phyloP scores from a whole-genome alignment of 1,140 invertebrate genomes.

The Dreissena rostriformis region DNA sequence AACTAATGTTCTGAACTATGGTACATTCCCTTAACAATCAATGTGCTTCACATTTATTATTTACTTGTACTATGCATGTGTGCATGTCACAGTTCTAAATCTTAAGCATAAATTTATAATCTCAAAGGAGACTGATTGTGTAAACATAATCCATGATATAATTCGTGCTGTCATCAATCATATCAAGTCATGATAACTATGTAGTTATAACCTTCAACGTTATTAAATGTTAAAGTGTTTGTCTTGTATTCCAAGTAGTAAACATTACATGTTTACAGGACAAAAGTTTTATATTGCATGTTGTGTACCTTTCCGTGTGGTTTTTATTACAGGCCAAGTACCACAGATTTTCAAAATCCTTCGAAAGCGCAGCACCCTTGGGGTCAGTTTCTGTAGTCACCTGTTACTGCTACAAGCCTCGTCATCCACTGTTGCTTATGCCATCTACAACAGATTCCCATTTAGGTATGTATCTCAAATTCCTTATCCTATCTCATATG shows the following conservation, averaged over 20 bases:
- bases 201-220: not conserved
- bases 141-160: not conserved
- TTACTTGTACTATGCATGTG: too few relatives aligned
- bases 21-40: too few relatives aligned
- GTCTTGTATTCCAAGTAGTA: not conserved
- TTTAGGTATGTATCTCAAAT: conserved; percentile 58
- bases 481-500: too few relatives aligned
- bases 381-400: conserved; percentile 60
- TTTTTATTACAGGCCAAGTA: conserved; percentile 58
- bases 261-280: too few relatives aligned
- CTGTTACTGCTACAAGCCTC: conserved; percentile 61
- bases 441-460: conserved; percentile 58
- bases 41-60: too few relatives aligned
- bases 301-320: not conserved
- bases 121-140: too few relatives aligned
- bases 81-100: too few relatives aligned
- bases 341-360: conserved; percentile 66
- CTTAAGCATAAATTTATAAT: too few relatives aligned
- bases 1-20: too few relatives aligned
- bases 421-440: conserved; percentile 60
- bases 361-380: conserved; percentile 55
- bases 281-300: not conserved
- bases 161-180: not conserved
- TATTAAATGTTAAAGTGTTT: too few relatives aligned
- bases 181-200: not conserved